Conservation (phyloP, 2,113 vertebrate species). For the Pithys albifrons region DNA sequence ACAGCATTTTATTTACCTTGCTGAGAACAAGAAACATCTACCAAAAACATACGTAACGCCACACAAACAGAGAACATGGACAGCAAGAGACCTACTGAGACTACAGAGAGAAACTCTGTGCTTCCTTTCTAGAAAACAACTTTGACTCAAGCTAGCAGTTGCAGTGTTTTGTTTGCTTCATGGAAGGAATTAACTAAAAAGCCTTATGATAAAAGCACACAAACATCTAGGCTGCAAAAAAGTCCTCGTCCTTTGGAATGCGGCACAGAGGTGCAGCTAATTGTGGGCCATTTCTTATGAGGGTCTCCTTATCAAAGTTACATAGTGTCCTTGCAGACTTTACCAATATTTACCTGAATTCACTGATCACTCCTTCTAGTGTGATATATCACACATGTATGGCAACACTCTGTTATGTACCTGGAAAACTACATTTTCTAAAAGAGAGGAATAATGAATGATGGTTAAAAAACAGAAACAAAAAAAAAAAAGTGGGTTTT, state of each 20-base stretch:
- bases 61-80: not conserved
- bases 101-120: not conserved
- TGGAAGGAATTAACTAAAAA: not conserved
- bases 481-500: fast-evolving
- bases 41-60: not conserved
- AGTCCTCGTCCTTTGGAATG: not conserved
- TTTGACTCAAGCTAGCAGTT: not conserved
- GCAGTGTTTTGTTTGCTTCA: not conserved
- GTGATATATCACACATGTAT: not conserved
- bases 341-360: not conserved
- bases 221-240: not conserved
- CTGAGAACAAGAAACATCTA: not conserved
- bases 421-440: not conserved
- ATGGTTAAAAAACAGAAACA: not conserved
- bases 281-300: not conserved
- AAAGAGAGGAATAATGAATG: not conserved
- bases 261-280: not conserved
- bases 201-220: not conserved
- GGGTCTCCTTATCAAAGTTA: not conserved
- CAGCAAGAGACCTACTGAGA: not conserved
- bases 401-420: not conserved
- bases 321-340: not conserved
- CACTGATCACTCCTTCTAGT: not conserved
- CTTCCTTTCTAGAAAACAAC: not conserved
- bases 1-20: not conserved